Base-by-base conservation (phyloP, 2,888 invertebrate species). In the Stenurella melanura region DNA sequence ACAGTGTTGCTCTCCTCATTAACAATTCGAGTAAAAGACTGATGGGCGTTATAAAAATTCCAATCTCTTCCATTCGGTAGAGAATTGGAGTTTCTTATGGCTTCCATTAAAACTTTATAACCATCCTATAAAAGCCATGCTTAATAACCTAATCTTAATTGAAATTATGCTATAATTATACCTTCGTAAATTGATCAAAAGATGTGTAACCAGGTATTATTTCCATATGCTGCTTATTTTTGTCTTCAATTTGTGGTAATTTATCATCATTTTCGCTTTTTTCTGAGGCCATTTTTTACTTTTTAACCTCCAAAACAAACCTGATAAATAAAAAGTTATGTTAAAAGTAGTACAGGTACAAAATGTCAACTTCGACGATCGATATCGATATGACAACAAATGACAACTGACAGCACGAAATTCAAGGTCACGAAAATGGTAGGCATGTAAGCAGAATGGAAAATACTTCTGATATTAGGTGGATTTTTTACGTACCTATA, bases 31-130 rank as follows among this genome's bases (percentile, higher is more conserved):
- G 93, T 92, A 86, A 96, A 97, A 18, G 93, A 92, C 6, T 94
- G 92, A 87, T 94, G 95, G n/a, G 95, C 95, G 70, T 93, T 92
- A 86, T 95, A 96, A 77, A 94, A 92, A 83, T 94, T 93, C 87
- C 93, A 94, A 61, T 96, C 93, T 56, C 92, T 90, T 54, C 94
- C 95, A 60, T 91, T 89, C 0, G 97, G 97, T 78, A 97, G 90
- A 17, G 91, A 90, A 87, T 96, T 96, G 0, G 95, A 92, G 17
- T 92, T 90, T 87, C 93, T 93, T 12, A 95, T 94, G 5, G 95
- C 93, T 86, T 93, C 92, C 83, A 94, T 91, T 34, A 96, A 90
- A 50, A 91, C 90, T 75, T 90, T 90, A 80, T 94, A 93, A 0
- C 95, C 95, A 87, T 91, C 91, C 95, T 96, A 86, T 18, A 82